Conservation (phyloP, 2,888 invertebrate genomes). For the Dugesia japonica region DNA sequence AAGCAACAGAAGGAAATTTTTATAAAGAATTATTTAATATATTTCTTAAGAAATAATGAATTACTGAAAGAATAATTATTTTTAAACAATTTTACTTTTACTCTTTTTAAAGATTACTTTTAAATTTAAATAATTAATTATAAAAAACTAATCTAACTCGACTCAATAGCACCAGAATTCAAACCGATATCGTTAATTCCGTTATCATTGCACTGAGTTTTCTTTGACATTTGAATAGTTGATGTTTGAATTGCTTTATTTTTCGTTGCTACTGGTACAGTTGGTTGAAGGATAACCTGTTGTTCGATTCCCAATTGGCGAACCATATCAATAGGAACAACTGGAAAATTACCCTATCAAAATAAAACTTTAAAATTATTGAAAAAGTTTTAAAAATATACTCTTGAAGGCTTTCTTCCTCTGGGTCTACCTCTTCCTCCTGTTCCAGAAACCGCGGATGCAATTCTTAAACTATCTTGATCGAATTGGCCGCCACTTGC, state of each 20-base stretch:
- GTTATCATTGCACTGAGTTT: neutral
- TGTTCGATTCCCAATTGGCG: slow-evolving; percentile 37
- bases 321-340: slow-evolving; percentile 33
- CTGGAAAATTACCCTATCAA: slow-evolving; percentile 27
- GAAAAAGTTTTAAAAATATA: neutral
- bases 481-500: neutral
- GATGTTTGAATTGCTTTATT: neutral
- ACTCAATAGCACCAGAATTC: neutral
- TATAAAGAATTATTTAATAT: too few relatives aligned
- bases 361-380: too few relatives aligned
- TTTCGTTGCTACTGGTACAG: slow-evolving; percentile 55
- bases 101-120: too few relatives aligned
- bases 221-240: slow-evolving; percentile 1
- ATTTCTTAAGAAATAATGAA: too few relatives aligned
- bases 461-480: neutral
- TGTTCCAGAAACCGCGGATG: neutral
- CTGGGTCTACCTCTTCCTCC: neutral
- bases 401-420: neutral
- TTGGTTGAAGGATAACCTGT: slow-evolving; percentile 64
- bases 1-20: too few relatives aligned
- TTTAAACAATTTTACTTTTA: too few relatives aligned
- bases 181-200: neutral
- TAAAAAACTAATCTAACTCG: neutral
- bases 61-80: too few relatives aligned
- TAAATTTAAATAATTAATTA: too few relatives aligned